Conservation (phyloP, 2,797 vertebrate genomes). For the Eulemur coronatus region DNA sequence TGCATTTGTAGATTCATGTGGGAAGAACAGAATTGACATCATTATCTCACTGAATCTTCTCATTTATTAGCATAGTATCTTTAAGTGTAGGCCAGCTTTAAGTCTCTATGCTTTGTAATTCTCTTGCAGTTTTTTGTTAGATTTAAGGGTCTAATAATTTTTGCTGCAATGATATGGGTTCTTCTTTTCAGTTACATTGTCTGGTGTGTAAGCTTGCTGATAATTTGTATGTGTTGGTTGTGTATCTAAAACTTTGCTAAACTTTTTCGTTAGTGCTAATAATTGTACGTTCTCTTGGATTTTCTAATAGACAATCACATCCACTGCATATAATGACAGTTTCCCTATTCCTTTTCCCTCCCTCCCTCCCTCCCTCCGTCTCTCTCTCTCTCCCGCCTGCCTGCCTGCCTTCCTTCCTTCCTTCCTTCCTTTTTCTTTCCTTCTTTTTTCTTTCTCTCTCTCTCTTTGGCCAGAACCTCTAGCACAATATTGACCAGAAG, state of each 20-base stretch:
- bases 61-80: not conserved
- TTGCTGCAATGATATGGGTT: not conserved
- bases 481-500: not conserved
- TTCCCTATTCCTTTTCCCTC: not conserved
- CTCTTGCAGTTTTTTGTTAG: not conserved
- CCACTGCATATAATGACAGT: not conserved
- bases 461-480: too few species aligned
- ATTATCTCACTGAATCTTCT: not conserved
- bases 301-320: not conserved
- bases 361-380: too few species aligned
- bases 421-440: too few species aligned
- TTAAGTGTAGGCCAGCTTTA: not conserved
- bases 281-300: not conserved
- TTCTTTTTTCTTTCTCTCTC: not conserved
- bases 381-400: not conserved
- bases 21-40: not conserved
- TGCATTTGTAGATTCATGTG: not conserved
- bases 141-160: not conserved
- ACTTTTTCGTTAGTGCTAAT: not conserved
- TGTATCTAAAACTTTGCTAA: not conserved
- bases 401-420: too few species aligned
- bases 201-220: too few species aligned
- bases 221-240: not conserved
- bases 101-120: not conserved
- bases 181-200: not conserved